Percentiles rank a stretch among this genome's conserved stretches.
Conservation (phyloP, 2,797 vertebrate genomes). For the Lagodon rhomboides region DNA sequence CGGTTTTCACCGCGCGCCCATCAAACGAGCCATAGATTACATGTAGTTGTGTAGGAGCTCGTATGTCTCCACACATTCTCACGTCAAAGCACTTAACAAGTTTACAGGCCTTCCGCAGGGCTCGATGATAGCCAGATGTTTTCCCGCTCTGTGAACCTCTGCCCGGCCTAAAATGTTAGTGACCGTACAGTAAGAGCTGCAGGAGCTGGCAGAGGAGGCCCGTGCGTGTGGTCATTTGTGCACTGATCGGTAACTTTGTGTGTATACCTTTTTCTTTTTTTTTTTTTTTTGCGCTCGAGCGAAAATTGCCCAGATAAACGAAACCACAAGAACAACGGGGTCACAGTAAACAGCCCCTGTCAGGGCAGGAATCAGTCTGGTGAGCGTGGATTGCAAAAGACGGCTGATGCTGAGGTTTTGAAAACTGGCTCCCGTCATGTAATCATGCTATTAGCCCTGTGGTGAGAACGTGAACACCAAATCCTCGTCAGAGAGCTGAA, state of each 20-base stretch:
- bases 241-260: constrained; percentile 1
- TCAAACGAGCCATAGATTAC: constrained; percentile 67
- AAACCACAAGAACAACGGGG: constrained; percentile 29
- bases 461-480: constrained; percentile 53
- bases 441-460: constrained; percentile 48
- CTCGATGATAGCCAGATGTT: constrained; percentile 81
- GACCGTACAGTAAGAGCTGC: constrained; percentile 23
- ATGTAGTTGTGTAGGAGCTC: constrained; percentile 63
- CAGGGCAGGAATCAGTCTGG: constrained; percentile 39
- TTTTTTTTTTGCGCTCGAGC: constrained; percentile 35
- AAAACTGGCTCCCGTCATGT: constrained; percentile 64
- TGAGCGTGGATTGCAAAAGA: constrained; percentile 46
- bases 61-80: constrained; percentile 70
- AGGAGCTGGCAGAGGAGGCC: constrained; percentile 28
- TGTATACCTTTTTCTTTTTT: background rate
- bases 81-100: constrained; percentile 67
- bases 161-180: constrained; percentile 51
- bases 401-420: constrained; percentile 61
- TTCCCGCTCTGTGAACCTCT: constrained; percentile 62
- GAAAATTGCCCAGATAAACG: constrained; percentile 46
- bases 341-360: constrained; percentile 55
- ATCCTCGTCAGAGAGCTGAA: constrained; percentile 45
- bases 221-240: constrained; percentile 31
- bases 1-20: constrained; percentile 33
- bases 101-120: constrained; percentile 63